Percentiles rank a stretch among this genome's conserved stretches.
Conservation (phyloP, 2,797 vertebrate species). For the Gymnothorax javanicus region DNA sequence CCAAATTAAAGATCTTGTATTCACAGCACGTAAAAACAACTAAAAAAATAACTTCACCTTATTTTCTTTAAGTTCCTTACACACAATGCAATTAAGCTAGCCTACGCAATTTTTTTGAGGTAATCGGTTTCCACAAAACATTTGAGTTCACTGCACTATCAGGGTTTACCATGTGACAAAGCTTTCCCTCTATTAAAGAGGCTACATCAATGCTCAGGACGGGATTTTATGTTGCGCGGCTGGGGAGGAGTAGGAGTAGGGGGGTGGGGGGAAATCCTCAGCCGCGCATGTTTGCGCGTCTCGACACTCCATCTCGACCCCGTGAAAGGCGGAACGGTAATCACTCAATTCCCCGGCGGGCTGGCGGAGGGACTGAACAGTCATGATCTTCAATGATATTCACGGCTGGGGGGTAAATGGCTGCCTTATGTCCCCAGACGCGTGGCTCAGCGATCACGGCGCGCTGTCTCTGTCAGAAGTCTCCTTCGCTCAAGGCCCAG, state of each 20-base stretch:
- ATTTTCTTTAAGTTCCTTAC: too few species aligned
- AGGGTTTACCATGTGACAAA: too few species aligned
- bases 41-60: too few species aligned
- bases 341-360: neutral
- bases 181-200: neutral
- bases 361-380: neutral
- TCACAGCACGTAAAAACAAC: too few species aligned
- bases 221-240: too few species aligned
- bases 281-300: neutral
- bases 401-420: conserved; percentile 10
- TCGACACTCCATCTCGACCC: neutral
- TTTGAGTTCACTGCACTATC: too few species aligned
- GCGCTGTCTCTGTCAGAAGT: neutral
- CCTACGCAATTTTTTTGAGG: too few species aligned
- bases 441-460: neutral
- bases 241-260: too few species aligned
- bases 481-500: neutral
- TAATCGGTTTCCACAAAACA: too few species aligned
- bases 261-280: neutral
- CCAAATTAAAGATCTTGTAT: too few species aligned
- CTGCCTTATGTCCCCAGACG: conserved; percentile 13
- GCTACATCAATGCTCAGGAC: neutral
- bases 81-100: too few species aligned
- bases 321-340: neutral
- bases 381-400: conserved; percentile 18